Percentiles rank a stretch among this genome's conserved stretches.
phyloP scores from a whole-genome alignment of 2,888 invertebrate species.

The Mesoligia furuncula region DNA sequence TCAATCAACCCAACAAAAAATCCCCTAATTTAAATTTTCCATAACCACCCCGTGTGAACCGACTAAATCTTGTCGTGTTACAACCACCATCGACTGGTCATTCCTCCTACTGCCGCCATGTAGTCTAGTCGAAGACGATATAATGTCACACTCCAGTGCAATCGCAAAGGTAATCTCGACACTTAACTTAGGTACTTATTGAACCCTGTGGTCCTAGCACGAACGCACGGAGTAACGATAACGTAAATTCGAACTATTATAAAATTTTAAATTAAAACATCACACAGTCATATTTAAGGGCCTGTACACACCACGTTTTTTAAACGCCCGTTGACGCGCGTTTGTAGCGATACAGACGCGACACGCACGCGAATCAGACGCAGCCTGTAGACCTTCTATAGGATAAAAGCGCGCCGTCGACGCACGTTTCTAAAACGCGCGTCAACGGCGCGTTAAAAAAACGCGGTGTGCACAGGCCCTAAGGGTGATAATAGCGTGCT shows the following conservation, averaged over 20 bases:
- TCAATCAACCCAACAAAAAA: no score
- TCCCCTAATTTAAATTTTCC: fast-evolving
- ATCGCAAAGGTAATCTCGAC: constrained; percentile 67
- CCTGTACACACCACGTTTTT: no score
- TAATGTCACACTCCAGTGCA: constrained; percentile 73
- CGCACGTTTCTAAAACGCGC: no score
- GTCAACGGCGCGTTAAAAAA: no score
- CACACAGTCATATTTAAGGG: no score
- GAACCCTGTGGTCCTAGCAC: constrained; percentile 12
- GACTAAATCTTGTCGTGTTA: constrained; percentile 57
- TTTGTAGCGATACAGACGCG: no score
- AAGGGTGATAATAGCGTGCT: not conserved
- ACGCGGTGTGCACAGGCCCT: no score
- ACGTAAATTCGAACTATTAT: no score
- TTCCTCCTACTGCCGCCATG: constrained; percentile 82
- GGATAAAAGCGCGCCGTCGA: no score
- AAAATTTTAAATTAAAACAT: not conserved
- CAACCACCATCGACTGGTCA: constrained; percentile 81
- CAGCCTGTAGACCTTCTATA: no score
- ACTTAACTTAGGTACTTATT: constrained; percentile 43
- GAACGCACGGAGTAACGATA: not conserved
- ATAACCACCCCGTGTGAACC: constrained; percentile 66
- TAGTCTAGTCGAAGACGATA: constrained; percentile 79
- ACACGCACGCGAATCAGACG: no score
- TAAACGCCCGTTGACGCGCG: no score